These are phyloP conservation scores for Drosophila hydei DNA, from an alignment of 1,140 invertebrate genomes.

Conservation along the genomic window DNA sequence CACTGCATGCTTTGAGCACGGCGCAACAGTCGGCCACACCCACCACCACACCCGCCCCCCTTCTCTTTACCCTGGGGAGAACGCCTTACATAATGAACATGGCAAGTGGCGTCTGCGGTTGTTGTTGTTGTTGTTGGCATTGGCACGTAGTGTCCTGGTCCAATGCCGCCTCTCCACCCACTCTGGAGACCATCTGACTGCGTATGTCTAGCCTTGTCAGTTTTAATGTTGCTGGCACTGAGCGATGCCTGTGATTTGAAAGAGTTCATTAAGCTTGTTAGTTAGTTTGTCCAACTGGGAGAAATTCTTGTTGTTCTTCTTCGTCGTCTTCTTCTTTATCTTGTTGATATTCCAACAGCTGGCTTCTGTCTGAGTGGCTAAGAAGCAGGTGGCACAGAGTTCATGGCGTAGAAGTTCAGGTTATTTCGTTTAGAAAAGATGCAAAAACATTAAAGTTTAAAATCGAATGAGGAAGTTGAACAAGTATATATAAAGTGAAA, in stretches of 20 bases:
- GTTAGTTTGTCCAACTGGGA: slow-evolving; percentile 45
- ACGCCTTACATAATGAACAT: slow-evolving; percentile 62
- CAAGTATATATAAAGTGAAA: no score
- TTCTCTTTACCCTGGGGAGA: slow-evolving; percentile 5
- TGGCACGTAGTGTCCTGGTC: slow-evolving; percentile 27
- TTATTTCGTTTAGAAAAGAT: not conserved
- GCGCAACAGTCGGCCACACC: slow-evolving; percentile 68
- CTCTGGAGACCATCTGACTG: slow-evolving; percentile 16
- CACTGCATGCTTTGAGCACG: slow-evolving; percentile 17
- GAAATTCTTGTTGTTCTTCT: slow-evolving; percentile 2
- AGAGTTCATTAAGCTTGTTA: slow-evolving; percentile 78
- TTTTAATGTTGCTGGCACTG: slow-evolving; percentile 78
- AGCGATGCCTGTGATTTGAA: slow-evolving; percentile 77
- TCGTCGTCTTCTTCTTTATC: not conserved
- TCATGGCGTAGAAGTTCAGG: not conserved
- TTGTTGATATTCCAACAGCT: slow-evolving; percentile 5
- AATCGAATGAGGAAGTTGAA: not conserved
- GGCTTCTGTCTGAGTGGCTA: slow-evolving; percentile 2
- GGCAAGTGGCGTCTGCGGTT: slow-evolving; percentile 39
- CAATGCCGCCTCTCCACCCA: not conserved
- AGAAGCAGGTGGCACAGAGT: not conserved
- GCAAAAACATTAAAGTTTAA: no score
- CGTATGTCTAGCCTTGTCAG: slow-evolving; percentile 53
- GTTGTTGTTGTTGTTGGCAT: slow-evolving; percentile 23
- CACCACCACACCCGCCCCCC: no score